These are phyloP conservation scores for Onychostoma macrolepis DNA, from an alignment of 2,113 vertebrate species.

Conservation along the genomic window DNA sequence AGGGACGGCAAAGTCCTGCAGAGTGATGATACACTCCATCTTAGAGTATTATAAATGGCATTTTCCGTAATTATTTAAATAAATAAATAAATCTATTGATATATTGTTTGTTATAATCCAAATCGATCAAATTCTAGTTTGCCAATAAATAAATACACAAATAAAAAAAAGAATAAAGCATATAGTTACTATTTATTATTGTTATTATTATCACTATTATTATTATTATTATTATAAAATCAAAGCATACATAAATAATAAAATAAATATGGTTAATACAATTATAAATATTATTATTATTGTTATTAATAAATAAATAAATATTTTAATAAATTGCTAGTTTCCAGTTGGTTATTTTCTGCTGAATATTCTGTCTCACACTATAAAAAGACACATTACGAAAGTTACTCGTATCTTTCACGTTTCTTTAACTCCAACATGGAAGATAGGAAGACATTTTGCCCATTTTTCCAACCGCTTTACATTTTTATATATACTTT, in stretches of 20 bases:
- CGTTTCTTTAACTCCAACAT: neutral
- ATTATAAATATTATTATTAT: neutral
- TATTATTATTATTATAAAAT: neutral
- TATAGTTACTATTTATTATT: neutral
- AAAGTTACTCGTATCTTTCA: neutral
- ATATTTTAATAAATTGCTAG: neutral
- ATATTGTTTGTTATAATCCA: too few relatives aligned
- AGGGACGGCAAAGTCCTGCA: neutral
- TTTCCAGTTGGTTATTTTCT: neutral
- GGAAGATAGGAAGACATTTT: too few relatives aligned
- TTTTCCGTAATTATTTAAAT: neutral
- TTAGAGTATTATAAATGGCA: constrained; percentile 4
- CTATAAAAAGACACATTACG: neutral
- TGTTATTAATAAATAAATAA: neutral
- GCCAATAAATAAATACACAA: too few relatives aligned
- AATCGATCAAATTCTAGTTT: too few relatives aligned
- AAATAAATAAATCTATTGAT: too few relatives aligned
- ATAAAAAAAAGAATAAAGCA: too few relatives aligned
- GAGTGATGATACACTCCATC: neutral
- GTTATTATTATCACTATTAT: too few relatives aligned
- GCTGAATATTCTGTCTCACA: neutral
- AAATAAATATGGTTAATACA: neutral
- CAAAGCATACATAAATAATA: neutral
- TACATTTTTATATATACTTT: too few relatives aligned
- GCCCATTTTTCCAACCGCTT: neutral